A percentile compares a stretch with the other conserved stretches of the same genome.
These are phyloP conservation scores for Orbicella faveolata DNA, from an alignment of 64 coral and sea anemone genomes.

Conservation along the genomic window DNA sequence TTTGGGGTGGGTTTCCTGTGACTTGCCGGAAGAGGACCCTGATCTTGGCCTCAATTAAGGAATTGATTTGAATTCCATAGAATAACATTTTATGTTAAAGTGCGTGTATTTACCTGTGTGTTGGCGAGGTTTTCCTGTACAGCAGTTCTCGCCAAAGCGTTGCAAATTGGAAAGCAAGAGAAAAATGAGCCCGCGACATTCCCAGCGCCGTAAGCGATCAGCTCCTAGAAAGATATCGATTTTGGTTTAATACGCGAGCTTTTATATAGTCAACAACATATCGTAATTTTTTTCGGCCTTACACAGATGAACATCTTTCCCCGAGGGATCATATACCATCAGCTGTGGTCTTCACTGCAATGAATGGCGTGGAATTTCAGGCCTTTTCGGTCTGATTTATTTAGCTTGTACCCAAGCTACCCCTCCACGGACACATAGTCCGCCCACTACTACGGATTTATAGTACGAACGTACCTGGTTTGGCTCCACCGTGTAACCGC, in stretches of 20 bases:
- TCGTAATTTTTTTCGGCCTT: too few relatives aligned
- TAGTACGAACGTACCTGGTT: constrained; percentile 64
- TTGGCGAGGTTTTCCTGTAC: constrained; percentile 86
- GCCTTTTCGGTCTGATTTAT: too few relatives aligned
- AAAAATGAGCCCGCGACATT: constrained; percentile 82
- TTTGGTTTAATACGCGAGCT: too few relatives aligned
- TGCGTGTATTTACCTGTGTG: constrained; percentile 69
- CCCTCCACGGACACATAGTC: background rate
- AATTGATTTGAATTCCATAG: background rate
- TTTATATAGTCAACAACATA: too few relatives aligned
- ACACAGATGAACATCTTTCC: too few relatives aligned
- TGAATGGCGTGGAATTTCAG: too few relatives aligned
- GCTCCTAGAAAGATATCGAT: constrained; percentile 48
- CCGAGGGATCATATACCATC: too few relatives aligned
- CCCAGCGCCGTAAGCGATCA: constrained; percentile 83
- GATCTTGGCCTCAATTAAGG: too few relatives aligned
- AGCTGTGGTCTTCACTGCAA: too few relatives aligned
- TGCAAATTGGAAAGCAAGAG: constrained; percentile 82
- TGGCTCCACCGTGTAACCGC: constrained; percentile 69
- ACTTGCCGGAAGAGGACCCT: too few relatives aligned
- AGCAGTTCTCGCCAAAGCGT: constrained; percentile 73
- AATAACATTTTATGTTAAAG: background rate
- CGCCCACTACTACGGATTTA: background rate
- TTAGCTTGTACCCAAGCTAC: too few relatives aligned
- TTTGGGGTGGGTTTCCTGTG: too few relatives aligned